Conservation (phyloP, 2,113 vertebrate species). For the Thymallus thymallus region DNA sequence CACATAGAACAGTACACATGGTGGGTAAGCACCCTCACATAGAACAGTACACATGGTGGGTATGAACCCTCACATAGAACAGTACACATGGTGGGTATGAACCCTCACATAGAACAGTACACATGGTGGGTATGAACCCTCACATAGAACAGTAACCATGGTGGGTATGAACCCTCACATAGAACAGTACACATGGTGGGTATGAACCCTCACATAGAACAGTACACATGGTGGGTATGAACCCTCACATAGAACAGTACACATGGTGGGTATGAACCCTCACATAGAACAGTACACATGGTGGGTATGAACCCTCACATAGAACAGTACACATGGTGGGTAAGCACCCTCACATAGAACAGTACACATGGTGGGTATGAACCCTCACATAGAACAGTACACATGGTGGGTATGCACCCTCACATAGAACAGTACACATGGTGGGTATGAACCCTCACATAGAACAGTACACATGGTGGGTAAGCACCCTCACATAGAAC, state of each 20-base stretch:
- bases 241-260: conserved; percentile 4
- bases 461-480: not conserved
- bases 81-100: not conserved
- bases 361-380: not conserved
- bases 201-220: conserved; percentile 4
- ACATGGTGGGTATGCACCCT: not conserved
- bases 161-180: not conserved
- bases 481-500: conserved; percentile 5
- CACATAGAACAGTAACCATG: conserved; percentile 7
- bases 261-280: not conserved
- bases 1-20: conserved; percentile 11
- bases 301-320: not conserved
- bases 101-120: conserved; percentile 4
- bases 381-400: conserved; percentile 4
- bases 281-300: conserved; percentile 11
- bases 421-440: conserved; percentile 11
- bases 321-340: not conserved
- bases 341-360: conserved; percentile 5
- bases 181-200: not conserved
- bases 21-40: not conserved
- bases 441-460: not conserved
- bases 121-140: not conserved
- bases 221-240: not conserved
- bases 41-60: not conserved
- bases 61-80: conserved; percentile 4